Percentiles rank a stretch among this genome's conserved stretches.
These are phyloP conservation scores for Rhabdomys pumilio DNA, from an alignment of 2,797 vertebrate genomes.

Conservation along the genomic window DNA sequence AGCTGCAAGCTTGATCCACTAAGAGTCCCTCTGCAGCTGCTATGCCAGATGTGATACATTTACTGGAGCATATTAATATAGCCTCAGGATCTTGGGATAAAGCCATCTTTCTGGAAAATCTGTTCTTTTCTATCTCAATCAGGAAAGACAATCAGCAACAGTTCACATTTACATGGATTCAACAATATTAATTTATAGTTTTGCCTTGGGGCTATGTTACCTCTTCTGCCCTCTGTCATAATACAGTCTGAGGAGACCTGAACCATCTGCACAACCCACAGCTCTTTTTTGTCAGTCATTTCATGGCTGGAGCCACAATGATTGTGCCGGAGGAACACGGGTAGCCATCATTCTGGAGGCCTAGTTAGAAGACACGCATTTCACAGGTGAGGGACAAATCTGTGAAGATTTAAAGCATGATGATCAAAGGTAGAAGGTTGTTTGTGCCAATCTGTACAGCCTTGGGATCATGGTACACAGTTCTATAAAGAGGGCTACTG, in stretches of 20 bases:
- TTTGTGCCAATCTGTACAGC: neutral
- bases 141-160: slow-evolving; percentile 68
- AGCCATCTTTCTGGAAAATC: slow-evolving; percentile 72
- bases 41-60: slow-evolving; percentile 67
- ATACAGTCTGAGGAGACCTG: slow-evolving; percentile 57
- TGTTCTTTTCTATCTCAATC: slow-evolving; percentile 73
- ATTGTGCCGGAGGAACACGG: slow-evolving; percentile 51
- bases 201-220: slow-evolving; percentile 58
- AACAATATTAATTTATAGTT: slow-evolving; percentile 76
- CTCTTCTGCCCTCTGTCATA: slow-evolving; percentile 63
- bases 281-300: slow-evolving; percentile 32
- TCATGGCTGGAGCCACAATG: neutral
- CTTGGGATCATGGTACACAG: neutral
- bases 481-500: neutral
- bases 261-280: slow-evolving; percentile 64
- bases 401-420: neutral
- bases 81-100: slow-evolving; percentile 66
- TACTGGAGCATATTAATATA: slow-evolving; percentile 69
- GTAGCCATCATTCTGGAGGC: slow-evolving; percentile 45
- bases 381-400: neutral
- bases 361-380: slow-evolving; percentile 13
- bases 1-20: slow-evolving; percentile 39
- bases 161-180: slow-evolving; percentile 66
- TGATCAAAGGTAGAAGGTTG: neutral
- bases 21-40: slow-evolving; percentile 65